Evolutionary conservation across 2,797 vertebrate species (phyloP).

Genomic region (Hyperoplus immaculatus): DNA sequence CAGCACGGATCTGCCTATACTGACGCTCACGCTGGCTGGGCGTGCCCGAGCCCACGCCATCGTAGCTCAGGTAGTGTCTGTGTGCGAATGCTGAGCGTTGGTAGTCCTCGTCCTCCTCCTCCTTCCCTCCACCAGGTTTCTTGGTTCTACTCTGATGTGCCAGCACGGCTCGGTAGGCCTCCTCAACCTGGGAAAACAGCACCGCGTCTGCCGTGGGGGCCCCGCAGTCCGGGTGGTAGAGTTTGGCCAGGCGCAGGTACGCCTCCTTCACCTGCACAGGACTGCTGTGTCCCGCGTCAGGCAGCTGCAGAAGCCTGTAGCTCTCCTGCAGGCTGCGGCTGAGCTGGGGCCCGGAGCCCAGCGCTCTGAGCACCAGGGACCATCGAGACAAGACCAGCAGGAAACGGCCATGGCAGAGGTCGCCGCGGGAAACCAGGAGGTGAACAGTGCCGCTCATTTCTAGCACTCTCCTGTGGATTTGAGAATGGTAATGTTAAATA

Average conservation of each 20-base stretch:
- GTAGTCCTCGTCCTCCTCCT: slow-evolving; percentile 84
- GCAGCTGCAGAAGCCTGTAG: slow-evolving; percentile 90
- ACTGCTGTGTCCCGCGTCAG: slow-evolving; percentile 81
- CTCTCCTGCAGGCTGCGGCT: slow-evolving; percentile 82
- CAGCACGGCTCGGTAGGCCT: slow-evolving; percentile 90
- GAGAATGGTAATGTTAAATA: background rate
- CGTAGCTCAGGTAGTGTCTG: slow-evolving; percentile 94
- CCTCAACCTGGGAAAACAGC: slow-evolving; percentile 89
- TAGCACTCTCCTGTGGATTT: slow-evolving; percentile 26
- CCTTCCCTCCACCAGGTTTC: slow-evolving; percentile 23
- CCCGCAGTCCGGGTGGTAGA: slow-evolving; percentile 93
- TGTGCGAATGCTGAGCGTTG: slow-evolving; percentile 87
- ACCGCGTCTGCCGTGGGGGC: slow-evolving; percentile 83
- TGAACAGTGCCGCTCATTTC: slow-evolving; percentile 75
- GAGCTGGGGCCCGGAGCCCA: slow-evolving; percentile 60
- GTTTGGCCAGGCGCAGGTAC: slow-evolving; percentile 90
- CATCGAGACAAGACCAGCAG: slow-evolving; percentile 46
- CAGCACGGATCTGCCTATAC: slow-evolving; percentile 91
- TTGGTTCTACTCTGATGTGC: slow-evolving; percentile 77
- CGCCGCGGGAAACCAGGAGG: slow-evolving; percentile 49
- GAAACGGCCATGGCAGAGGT: slow-evolving; percentile 39
- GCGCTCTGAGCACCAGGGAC: slow-evolving; percentile 37
- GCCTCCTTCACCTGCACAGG: slow-evolving; percentile 88
- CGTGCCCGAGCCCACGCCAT: slow-evolving; percentile 93
- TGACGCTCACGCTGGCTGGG: slow-evolving; percentile 94